Conservation (phyloP, 92 coral and sea anemone species). For the Paramuricea clavata region DNA sequence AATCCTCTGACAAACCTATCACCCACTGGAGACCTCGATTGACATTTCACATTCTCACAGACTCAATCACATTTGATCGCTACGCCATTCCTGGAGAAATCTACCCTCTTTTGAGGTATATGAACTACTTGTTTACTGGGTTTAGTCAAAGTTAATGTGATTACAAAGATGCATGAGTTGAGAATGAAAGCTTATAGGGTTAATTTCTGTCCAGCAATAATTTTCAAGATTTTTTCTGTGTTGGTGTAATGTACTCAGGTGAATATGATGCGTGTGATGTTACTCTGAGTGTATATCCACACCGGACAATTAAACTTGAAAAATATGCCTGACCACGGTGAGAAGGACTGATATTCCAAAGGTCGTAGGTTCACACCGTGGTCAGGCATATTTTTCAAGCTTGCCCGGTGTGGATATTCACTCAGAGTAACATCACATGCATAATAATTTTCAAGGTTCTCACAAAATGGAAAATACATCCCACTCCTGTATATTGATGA, state of each 20-base stretch:
- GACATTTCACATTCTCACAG: constrained; percentile 80
- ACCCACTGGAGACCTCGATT: constrained; percentile 92
- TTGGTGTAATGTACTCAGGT: too few species aligned
- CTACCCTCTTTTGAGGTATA: constrained; percentile 80
- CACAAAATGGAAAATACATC: constrained; percentile 72
- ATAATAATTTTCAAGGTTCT: constrained; percentile 58
- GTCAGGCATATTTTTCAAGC: too few species aligned
- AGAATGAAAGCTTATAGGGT: not conserved
- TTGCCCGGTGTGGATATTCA: too few species aligned
- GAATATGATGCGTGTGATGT: too few species aligned
- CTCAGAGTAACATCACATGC: too few species aligned
- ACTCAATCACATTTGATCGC: constrained; percentile 86
- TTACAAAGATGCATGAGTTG: not conserved
- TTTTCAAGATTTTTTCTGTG: too few species aligned
- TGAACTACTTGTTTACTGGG: not conserved
- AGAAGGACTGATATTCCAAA: too few species aligned
- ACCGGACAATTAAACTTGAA: too few species aligned
- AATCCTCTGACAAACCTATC: constrained; percentile 66
- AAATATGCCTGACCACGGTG: too few species aligned
- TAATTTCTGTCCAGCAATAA: too few species aligned
- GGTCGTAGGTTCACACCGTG: too few species aligned
- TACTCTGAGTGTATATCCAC: too few species aligned
- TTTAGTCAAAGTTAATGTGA: not conserved
- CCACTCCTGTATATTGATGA: constrained; percentile 91
- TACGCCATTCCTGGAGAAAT: constrained; percentile 90